Evolutionary conservation across 1,140 invertebrate genomes (phyloP).

Genomic region (Tribolium madens): DNA sequence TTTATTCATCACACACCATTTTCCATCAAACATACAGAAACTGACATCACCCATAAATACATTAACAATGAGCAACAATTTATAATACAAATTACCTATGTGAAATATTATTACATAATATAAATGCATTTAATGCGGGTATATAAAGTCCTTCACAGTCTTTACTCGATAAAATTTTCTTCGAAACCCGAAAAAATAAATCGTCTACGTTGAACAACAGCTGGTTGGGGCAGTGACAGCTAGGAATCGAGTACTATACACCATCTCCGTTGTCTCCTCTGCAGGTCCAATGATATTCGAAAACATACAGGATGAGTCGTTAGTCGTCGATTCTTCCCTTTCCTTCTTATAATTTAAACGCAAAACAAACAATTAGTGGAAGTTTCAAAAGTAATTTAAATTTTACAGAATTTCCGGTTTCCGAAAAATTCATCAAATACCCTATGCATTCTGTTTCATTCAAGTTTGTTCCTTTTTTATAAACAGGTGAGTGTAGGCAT

Average conservation of each 20-base stretch:
- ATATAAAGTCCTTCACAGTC: conserved; percentile 45
- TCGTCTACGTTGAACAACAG: conserved; percentile 43
- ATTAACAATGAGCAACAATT: conserved; percentile 53
- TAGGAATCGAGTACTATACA: conserved; percentile 45
- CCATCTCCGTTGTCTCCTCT: conserved; percentile 4
- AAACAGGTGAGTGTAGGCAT: not conserved
- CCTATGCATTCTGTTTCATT: not conserved
- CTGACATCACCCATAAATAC: conserved; percentile 42
- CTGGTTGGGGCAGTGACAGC: conserved; percentile 48
- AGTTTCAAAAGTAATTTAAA: not conserved
- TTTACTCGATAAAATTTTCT: conserved; percentile 34
- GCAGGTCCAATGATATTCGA: not conserved
- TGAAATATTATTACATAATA: conserved; percentile 44
- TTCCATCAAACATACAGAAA: conserved; percentile 38
- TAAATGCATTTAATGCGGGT: conserved; percentile 56
- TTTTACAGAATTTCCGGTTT: not conserved
- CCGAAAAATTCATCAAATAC: not conserved
- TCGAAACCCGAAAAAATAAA: conserved; percentile 19
- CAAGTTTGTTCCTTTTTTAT: too few relatives aligned
- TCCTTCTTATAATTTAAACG: not conserved
- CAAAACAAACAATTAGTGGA: not conserved
- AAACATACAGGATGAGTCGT: not conserved
- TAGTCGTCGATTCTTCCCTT: not conserved
- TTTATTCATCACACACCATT: conserved; percentile 42
- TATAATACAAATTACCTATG: conserved; percentile 47